Base-by-base conservation (phyloP, 2,888 invertebrate genomes). In the Pandemis corylana region DNA sequence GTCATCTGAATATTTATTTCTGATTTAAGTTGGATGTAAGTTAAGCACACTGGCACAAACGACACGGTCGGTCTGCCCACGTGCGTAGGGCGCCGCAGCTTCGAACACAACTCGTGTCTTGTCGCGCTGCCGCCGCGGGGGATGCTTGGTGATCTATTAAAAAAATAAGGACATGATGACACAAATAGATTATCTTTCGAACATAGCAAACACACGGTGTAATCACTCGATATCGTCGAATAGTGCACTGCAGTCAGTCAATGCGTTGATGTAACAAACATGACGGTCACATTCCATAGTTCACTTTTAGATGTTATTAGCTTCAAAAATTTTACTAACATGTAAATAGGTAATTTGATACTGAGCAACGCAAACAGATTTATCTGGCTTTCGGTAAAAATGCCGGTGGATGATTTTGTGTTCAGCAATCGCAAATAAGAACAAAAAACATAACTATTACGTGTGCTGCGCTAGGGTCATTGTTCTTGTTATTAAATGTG, bases 141-240 rank as follows among this genome's bases (percentile, higher is more conserved):
- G 94, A 93, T 93, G 94, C 87, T 92, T 87, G 83, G 85, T 86
- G 91, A 92, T 94, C 94, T 94, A 94, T 94, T 90, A 93, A 93
- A 93, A 88, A 94, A 93, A 93, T 93, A 93, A 94, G 91, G 92
- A 94, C 93, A 91, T 92, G 89, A 90, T 90, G 93, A 93, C 94
- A 93, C 85, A 94, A 94, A 94, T 94, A 94, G 94, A 94, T 89
- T 85, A 87, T 87, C 86, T 91, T 90, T 90, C 84, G 85, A 88
- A 86, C 81, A 81, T 82, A 83, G 82, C 82, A 87, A 87, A 81
- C 83, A 87, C 84, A 84, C 82, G 81, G 80, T 86, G 82, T 85
- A 87, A 91, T 89, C 86, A 87, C 80, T 83, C 78, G 81, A 81
- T 83, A 77, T 84, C 81, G 85, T 88, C 88, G 84, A 82, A 84